A percentile compares a stretch with the other conserved stretches of the same genome.
phyloP scores from a whole-genome alignment of 2,888 invertebrate species.

The Blastobasis lacticolella region DNA sequence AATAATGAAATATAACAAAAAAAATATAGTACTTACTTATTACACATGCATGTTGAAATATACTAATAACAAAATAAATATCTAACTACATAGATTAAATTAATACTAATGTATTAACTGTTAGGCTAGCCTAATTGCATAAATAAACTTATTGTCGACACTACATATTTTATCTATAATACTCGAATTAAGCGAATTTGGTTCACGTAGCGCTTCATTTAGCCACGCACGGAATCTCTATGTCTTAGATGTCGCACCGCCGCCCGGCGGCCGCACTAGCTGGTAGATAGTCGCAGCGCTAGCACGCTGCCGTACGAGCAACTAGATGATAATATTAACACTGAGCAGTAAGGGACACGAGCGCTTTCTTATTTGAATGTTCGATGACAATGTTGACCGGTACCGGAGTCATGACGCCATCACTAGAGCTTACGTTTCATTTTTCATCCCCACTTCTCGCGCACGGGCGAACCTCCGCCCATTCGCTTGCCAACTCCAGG shows the following conservation, averaged over 20 bases:
- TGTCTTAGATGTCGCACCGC: slow-evolving; percentile 33
- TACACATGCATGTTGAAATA: slow-evolving; percentile 14
- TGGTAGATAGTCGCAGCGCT: slow-evolving; percentile 19
- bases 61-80: neutral
- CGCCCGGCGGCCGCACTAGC: slow-evolving; percentile 27
- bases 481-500: slow-evolving; percentile 20
- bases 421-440: slow-evolving; percentile 12
- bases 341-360: neutral
- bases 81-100: slow-evolving; percentile 17
- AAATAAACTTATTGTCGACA: slow-evolving; percentile 14
- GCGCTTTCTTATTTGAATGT: slow-evolving; percentile 49
- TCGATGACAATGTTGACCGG: slow-evolving; percentile 67
- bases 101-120: slow-evolving; percentile 16
- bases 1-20: slow-evolving; percentile 10
- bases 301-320: neutral
- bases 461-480: slow-evolving; percentile 9
- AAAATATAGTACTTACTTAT: slow-evolving; percentile 15
- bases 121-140: slow-evolving; percentile 30
- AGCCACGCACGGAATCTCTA: slow-evolving; percentile 41
- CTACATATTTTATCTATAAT: slow-evolving; percentile 15
- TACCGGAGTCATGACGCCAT: slow-evolving; percentile 22
- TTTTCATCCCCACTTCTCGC: neutral
- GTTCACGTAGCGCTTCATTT: slow-evolving; percentile 51
- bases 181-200: slow-evolving; percentile 21
- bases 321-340: neutral